These are phyloP conservation scores for Agrochola macilenta DNA, from an alignment of 2,888 invertebrate genomes.

Conservation along the genomic window DNA sequence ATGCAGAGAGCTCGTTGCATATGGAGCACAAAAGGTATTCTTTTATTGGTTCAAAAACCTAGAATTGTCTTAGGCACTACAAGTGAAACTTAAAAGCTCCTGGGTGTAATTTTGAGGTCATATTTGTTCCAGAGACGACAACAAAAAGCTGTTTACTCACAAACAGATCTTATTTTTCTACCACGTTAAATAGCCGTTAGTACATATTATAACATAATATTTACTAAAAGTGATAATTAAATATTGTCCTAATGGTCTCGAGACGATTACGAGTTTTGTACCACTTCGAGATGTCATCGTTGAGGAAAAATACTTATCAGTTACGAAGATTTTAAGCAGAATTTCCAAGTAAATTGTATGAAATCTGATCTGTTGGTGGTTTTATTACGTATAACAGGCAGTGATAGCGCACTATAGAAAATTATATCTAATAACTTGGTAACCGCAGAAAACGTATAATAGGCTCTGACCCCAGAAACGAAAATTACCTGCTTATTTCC, in stretches of 20 bases:
- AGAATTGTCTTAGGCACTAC: neutral
- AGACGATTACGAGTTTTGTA: constrained; percentile 23
- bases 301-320: constrained; percentile 17
- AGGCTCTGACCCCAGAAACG: constrained; percentile 16
- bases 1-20: neutral
- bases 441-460: constrained; percentile 47
- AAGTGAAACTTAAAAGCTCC: neutral
- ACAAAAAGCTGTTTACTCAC: constrained; percentile 32
- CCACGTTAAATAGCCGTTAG: constrained; percentile 23
- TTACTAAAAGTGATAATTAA: constrained; percentile 35
- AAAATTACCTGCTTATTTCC: constrained; percentile 19
- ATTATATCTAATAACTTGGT: constrained; percentile 38
- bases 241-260: constrained; percentile 43
- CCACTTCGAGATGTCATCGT: constrained; percentile 35
- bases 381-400: constrained; percentile 33
- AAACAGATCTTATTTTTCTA: constrained; percentile 32
- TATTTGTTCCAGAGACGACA: neutral
- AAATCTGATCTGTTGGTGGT: constrained; percentile 12
- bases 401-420: constrained; percentile 33
- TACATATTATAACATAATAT: constrained; percentile 37
- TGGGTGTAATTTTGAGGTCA: neutral
- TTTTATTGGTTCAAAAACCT: neutral
- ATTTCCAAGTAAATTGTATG: constrained; percentile 13
- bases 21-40: neutral
- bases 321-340: neutral